Evolutionary conservation across 2,797 vertebrate species (phyloP), one percentile per base, ranked within the genome.

Genomic region (Acrocephalus scirpaceus): DNA sequence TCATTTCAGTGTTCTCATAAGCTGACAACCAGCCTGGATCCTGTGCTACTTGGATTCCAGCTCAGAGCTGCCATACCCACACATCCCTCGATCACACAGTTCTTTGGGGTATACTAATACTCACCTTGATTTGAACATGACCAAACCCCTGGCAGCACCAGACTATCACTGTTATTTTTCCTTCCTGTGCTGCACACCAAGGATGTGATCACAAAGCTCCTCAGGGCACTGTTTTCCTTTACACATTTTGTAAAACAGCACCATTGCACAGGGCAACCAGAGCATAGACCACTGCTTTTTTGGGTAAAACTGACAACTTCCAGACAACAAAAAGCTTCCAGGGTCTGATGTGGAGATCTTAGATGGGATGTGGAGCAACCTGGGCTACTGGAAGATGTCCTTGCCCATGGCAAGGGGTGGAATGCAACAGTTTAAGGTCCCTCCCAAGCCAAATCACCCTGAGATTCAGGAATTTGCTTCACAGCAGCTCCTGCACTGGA

Each of bases 51-150:
- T 0, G 17, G 22, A 5, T 9, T 22, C 19, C 34, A 40, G 17
- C 30, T 56, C 10, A 58, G 64, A 57, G 69, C 13, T n/a, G 64
- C 34, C 5, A 2, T 7, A 16, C 12, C 64, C 60, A 15, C 18
- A 6, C 0, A 1, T 38, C 71, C 36, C 70, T n/a, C 50, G 38
- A 45, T 27, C 9, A 54, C 8, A 11, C 6, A 2, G 22, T 6
- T 64, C 79, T 64, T 45, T 23, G 64, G 45, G 19, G 26, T 8
- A 16, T 7, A 5, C 27, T 4, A n/a, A 11, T 7, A 40, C 84
- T 7, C 10, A n/a, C 30, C 74, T 34, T 15, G 1, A 17, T 15
- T 11, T 40, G 45, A 73, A 34, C 12, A 13, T 1, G 20, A 47
- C 16, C 47, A 81, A 71, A 62, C 5, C 38, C 62, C 61, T 57